A percentile compares a stretch with the other conserved stretches of the same genome.
phyloP scores from a whole-genome alignment of 1,140 invertebrate genomes.

The Drosophila melanica region DNA sequence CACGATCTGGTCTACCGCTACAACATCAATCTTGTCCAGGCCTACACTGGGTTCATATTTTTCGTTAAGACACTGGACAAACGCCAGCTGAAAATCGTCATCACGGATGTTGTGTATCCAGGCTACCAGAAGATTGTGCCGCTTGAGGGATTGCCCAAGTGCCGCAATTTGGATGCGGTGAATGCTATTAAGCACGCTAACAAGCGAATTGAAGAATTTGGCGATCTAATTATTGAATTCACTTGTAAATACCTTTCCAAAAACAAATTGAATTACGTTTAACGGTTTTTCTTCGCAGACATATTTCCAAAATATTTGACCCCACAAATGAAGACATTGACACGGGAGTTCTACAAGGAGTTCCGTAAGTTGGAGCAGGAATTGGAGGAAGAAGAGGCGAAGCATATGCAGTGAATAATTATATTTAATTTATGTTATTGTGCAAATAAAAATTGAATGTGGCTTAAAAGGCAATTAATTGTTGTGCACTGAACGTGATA shows the following conservation, averaged over 20 bases:
- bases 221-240: conserved; percentile 77
- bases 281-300: conserved; percentile 40
- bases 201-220: conserved; percentile 53
- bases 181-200: conserved; percentile 55
- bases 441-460: conserved; percentile 37
- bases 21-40: conserved; percentile 87
- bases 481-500: background rate
- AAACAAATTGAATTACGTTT: background rate
- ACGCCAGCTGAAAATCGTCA: conserved; percentile 87
- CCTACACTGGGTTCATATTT: conserved; percentile 87
- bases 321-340: conserved; percentile 59
- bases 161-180: conserved; percentile 60
- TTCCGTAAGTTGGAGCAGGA: conserved; percentile 51
- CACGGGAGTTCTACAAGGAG: conserved; percentile 55
- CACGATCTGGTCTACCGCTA: conserved; percentile 87
- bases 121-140: conserved; percentile 86
- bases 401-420: conserved; percentile 12
- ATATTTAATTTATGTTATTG: conserved; percentile 18
- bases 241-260: conserved; percentile 41
- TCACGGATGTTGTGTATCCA: conserved; percentile 88
- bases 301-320: conserved; percentile 70
- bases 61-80: conserved; percentile 88
- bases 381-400: conserved; percentile 43
- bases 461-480: background rate
- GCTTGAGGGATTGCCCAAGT: conserved; percentile 87